Evolutionary conservation across 2,888 invertebrate genomes (phyloP), one percentile per base, ranked within the genome.

Genomic region (Torymus aiolomorphi): DNA sequence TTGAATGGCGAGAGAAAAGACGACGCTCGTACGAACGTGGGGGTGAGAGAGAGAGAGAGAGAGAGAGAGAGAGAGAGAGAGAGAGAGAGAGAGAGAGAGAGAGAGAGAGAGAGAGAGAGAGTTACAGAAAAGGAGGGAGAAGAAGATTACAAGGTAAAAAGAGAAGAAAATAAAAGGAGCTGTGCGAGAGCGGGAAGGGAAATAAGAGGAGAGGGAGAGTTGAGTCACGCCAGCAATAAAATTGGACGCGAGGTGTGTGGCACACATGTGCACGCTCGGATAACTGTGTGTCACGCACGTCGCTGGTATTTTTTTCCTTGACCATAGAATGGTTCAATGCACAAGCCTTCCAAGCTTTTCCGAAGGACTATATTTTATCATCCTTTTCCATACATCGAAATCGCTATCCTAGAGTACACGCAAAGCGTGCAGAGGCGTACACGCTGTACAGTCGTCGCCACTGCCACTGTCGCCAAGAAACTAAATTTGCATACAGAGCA

Each of bases 51-150:
- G 66, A 42, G 20, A 56, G 18, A 59, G 66, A 67, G 49, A 51
- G 76, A 73, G 56, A 75, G 20, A 56, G 79, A 67, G 80, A 71
- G 67, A 78, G 56, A 63, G 63, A 78, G 75, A 69, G 67, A 24
- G 49, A 42, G 16, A 62, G 63, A 66, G 20, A 56, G 79, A 67
- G 80, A 71, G 67, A 2, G 57, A 65, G 70, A 79, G 75, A 71
- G 66, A 42, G 20, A 56, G 18, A 59, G 66, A 67, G 49, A 51
- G 76, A 73, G 67, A 75, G 20, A 56, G 79, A 67, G 80, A 71
- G 67, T 3, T 18, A 67, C 5, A 78, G 56, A 63, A 61, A 78
- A 75, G 69, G 67, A 24, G 49, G 52, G 16, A 62, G 63, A 66
- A 54, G 24, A n/a, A 31, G 73, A 75, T 20, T 20, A 20, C 20